phyloP scores from a whole-genome alignment of 2,797 vertebrate species.

The Ptychobarbus kaznakovi region DNA sequence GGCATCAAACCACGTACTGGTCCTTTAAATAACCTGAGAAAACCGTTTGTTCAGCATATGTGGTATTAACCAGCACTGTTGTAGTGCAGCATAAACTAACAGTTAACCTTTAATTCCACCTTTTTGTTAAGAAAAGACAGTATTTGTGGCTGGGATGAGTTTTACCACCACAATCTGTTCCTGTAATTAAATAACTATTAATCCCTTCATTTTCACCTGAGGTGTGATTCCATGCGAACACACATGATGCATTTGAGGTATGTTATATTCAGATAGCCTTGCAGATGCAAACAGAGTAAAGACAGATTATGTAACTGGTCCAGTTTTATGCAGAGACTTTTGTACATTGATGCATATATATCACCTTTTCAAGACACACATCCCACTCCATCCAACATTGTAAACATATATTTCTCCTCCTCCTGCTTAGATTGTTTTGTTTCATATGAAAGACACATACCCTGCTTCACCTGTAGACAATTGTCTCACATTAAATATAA shows the following conservation, averaged over 20 bases:
- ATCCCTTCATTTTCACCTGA: constrained; percentile 52
- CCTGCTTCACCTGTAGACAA: constrained; percentile 15
- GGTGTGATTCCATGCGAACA: constrained; percentile 16
- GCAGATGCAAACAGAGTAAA: constrained; percentile 2
- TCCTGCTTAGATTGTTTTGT: constrained; percentile 12
- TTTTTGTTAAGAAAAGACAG: background rate
- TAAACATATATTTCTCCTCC: constrained; percentile 50
- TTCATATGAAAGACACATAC: constrained; percentile 44
- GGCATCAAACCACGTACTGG: background rate
- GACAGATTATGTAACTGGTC: constrained; percentile 17
- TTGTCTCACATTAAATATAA: constrained; percentile 24
- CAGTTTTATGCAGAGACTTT: constrained; percentile 31
- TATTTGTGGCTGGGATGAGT: background rate
- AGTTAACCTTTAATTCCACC: background rate
- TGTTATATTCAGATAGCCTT: constrained; percentile 18
- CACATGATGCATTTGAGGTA: constrained; percentile 49
- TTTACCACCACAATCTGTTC: background rate
- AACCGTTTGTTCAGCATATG: background rate
- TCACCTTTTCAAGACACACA: constrained; percentile 8
- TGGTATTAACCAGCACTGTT: background rate
- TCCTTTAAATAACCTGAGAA: constrained; percentile 17
- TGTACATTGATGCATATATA: constrained; percentile 53
- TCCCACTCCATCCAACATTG: constrained; percentile 9
- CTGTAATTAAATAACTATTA: background rate
- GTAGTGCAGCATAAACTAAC: background rate